Base-by-base conservation (phyloP, 1,140 invertebrate species). In the Mya arenaria region DNA sequence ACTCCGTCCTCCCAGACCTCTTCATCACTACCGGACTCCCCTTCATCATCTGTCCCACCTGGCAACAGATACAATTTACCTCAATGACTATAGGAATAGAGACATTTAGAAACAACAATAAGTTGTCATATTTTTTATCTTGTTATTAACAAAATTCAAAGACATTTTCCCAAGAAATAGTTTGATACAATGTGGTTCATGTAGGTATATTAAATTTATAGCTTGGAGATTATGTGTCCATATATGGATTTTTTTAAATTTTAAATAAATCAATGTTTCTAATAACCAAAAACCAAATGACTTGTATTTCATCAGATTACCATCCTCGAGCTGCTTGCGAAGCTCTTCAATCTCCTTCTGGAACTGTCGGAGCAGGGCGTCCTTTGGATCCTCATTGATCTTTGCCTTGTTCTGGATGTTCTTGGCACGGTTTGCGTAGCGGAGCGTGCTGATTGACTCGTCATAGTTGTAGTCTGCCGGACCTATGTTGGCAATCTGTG, bases 341-440 rank as follows among this genome's bases (percentile, higher is more conserved):
- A 99, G 94, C 30, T 97, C 96, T 88, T 98, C 97, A 87, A 99
- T 99, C 94, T 99, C 98, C 88, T 97, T 95, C 94, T 99, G 98
- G 92, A 99, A 99, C 90, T 98, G 96, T 56, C 98, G 95, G 19
- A 99, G 94, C 30, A 99, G 93, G 3, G 99, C 98, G 94, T 99
- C 98, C 90, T 99, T 99, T 0, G 98, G 98, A 93, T 99, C 98
- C 92, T 99, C 98, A 92, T 99, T 99, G 73, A 99, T 96, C 83
- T 96, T 96, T 63, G 98, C 98, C 86, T 96, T 96, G 93, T 99
- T 99, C 91, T 98, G 97, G 79, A 99, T 99, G 90, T 97, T 98
- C 93, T 99, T 99, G 1, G 98, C 98, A 71, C 98, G 94, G 93
- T 97, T 98, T 0, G 99, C 98, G 93, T 99, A 99, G 19, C 99